Base-by-base conservation (phyloP, 1,140 invertebrate genomes). In the Stegodyphus mimosarum region DNA sequence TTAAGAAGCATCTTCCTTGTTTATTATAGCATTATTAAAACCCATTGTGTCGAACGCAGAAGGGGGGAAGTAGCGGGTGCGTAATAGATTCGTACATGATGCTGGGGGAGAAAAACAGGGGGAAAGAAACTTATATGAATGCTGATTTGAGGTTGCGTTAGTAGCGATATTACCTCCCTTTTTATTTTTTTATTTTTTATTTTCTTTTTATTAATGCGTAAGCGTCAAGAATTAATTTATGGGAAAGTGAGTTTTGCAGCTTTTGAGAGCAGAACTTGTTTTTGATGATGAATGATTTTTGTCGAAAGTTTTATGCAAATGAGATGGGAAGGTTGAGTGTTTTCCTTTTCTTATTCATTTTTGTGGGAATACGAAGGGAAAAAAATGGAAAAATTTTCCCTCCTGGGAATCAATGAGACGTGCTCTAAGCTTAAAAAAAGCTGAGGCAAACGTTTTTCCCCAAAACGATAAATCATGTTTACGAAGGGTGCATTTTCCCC, bases 261-360 rank as follows among this genome's bases (percentile, higher is more conserved):
- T 49, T 75, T 75, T 33, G 15, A 11, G 15, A n/a, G 15, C 33
- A 49, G 64, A 9, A 17, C 18, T 50, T 52, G 64, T 9, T n/a
- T 66, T 63, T 78, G 63, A 69, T 69, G 17, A 78, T 69, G 6
- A 78, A 78, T 48, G 76, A 53, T 78, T 78, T 78, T 69, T 69
- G 49, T 53, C 17, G n/a, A 15, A 53, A 69, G 63, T 78, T 78
- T 67, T 69, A 78, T 78, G 63, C 64, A 78, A 69, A 69, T 53
- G 64, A 78, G 63, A 52, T 53, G 51, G 17, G 33, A 18, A 51
- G 48, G 33, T 71, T 2, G 69, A 33, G 69, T 7, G 66, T 33
- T 50, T 49, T 71, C 10, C 49, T 71, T 76, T 76, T 76, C 18
- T 76, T 76, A 49, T 49, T 64, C 11, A 15, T 10, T 55, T 74